phyloP scores from a whole-genome alignment of 2,888 invertebrate species.

The Pammene aurita region DNA sequence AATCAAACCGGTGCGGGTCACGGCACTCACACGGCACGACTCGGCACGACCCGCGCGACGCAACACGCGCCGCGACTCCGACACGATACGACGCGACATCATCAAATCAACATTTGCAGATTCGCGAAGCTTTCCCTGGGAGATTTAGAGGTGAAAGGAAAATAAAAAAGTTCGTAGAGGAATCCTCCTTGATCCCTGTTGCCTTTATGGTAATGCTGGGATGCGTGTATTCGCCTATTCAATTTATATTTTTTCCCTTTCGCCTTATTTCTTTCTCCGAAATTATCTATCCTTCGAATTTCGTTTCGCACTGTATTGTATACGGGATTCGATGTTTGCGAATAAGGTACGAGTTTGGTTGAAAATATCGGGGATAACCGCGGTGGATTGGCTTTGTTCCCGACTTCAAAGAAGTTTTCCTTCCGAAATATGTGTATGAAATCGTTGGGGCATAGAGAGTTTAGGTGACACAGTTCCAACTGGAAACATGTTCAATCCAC shows the following conservation, averaged over 20 bases:
- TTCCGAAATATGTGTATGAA: conserved; percentile 70
- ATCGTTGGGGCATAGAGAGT: conserved; percentile 49
- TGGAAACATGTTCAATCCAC: not conserved
- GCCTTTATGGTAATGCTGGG: conserved; percentile 83
- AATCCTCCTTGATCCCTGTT: conserved; percentile 82
- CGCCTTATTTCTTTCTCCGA: conserved; percentile 80
- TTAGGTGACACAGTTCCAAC: conserved; percentile 21
- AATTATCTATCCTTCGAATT: conserved; percentile 83
- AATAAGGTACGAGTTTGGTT: conserved; percentile 78
- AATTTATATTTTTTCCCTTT: conserved; percentile 82
- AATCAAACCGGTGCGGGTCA: conserved; percentile 47
- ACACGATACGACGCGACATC: conserved; percentile 59
- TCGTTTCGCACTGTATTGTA: conserved; percentile 83
- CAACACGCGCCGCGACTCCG: conserved; percentile 49
- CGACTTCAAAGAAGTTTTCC: conserved; percentile 81
- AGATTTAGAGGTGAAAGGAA: conserved; percentile 84
- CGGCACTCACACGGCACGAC: conserved; percentile 26
- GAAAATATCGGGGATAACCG: conserved; percentile 82
- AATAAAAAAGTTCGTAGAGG: conserved; percentile 83
- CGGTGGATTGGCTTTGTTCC: conserved; percentile 80
- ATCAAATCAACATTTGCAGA: conserved; percentile 85
- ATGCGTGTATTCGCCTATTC: conserved; percentile 83
- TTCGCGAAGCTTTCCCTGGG: conserved; percentile 81
- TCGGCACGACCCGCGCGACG: conserved; percentile 18
- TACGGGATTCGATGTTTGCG: conserved; percentile 80